Base-by-base conservation (phyloP, 2,888 invertebrate genomes). In the Yponomeuta sedellus region DNA sequence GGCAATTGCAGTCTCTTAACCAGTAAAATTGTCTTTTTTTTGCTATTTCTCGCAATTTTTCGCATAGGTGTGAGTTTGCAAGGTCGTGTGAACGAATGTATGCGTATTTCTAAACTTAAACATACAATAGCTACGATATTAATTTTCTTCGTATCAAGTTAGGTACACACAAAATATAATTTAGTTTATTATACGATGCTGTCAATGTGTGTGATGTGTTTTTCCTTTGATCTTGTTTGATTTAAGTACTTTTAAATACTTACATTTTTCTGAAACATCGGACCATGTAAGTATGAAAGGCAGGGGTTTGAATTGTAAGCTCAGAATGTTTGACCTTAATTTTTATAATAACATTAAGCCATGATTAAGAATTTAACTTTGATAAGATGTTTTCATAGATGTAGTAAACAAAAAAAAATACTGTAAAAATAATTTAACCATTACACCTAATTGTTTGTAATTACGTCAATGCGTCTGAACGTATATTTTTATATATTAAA, bases 401-500 rank as follows among this genome's bases (percentile, higher is more conserved):
- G 76, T 76, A 81, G 82, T 81, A n/a, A n/a, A n/a, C n/a, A n/a
- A n/a, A n/a, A n/a, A n/a, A n/a, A n/a, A n/a, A n/a, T 77, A 75
- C 76, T 83, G 79, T 75, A 74, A 75, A 75, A 77, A 39, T n/a
- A 77, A 81, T 76, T 77, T 75, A 75, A 85, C 81, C 83, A 85
- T 81, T 84, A 78, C 81, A 82, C 78, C 76, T 77, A 70, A 83
- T 83, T 83, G 77, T 75, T 74, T 76, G 82, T n/a, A 79, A 73
- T 74, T 76, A 80, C 70, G 73, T 3, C 44, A 52, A 85, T 85
- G 82, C 82, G 84, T 85, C 74, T 77, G 73, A 76, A 82, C 83
- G 86, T 86, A 82, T 90, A 91, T 90, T 89, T 91, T 90, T 91
- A 82, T 90, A 91, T 79, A 82, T 77, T 83, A 77, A 79, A 82